phyloP scores from a whole-genome alignment of 2,888 invertebrate genomes.

The Catonia carolina region DNA sequence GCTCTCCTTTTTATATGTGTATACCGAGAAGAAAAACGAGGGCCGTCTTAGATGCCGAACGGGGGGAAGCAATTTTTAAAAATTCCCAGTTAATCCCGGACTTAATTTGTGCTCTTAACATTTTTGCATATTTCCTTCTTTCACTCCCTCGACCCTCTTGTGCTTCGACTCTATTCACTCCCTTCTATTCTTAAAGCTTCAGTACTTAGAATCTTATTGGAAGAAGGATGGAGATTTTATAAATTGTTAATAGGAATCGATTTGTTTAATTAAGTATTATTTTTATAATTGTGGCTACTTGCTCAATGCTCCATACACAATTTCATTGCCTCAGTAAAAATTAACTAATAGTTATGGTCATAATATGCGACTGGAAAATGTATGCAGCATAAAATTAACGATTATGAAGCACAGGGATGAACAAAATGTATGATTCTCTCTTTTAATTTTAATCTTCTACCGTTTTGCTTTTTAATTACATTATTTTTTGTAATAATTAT shows the following conservation, averaged over 20 bases:
- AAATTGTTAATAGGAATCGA: slow-evolving; percentile 14
- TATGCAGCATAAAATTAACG: too few relatives aligned
- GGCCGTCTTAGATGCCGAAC: slow-evolving; percentile 11
- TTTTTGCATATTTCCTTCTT: slow-evolving; percentile 28
- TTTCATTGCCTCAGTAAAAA: too few relatives aligned
- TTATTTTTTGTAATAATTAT: too few relatives aligned
- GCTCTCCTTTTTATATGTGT: slow-evolving; percentile 27
- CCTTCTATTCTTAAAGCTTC: slow-evolving; percentile 1
- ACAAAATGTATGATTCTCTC: too few relatives aligned
- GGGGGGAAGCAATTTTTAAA: slow-evolving; percentile 35
- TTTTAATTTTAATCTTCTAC: too few relatives aligned
- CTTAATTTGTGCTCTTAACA: slow-evolving; percentile 36
- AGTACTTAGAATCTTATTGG: slow-evolving; percentile 10
- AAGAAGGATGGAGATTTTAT: slow-evolving; percentile 4
- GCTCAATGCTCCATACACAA: too few relatives aligned
- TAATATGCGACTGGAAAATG: too few relatives aligned
- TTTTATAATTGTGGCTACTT: too few relatives aligned
- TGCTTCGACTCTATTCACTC: neutral
- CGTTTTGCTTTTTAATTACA: too few relatives aligned
- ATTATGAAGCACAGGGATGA: too few relatives aligned
- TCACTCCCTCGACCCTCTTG: neutral
- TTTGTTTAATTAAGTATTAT: slow-evolving; percentile 6
- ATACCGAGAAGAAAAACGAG: slow-evolving; percentile 27
- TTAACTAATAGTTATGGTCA: too few relatives aligned
- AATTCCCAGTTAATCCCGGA: slow-evolving; percentile 35